Percentiles rank a stretch among this genome's conserved stretches.
Evolutionary conservation across 1,140 invertebrate species (phyloP).

Genomic region (Hyphantria cunea): DNA sequence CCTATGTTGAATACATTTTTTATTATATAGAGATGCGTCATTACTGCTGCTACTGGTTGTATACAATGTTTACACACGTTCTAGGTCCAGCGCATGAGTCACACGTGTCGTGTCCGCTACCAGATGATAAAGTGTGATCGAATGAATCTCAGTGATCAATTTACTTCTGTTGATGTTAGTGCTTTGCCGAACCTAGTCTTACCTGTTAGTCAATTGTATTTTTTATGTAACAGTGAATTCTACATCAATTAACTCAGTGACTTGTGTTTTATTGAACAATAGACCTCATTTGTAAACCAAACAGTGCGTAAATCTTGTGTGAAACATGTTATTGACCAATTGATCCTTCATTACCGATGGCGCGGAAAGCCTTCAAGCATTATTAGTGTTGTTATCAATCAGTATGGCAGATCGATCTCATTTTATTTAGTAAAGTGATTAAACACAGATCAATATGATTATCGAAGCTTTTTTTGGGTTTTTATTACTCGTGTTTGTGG

Average conservation of each 20-base stretch:
- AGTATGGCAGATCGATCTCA: constrained; percentile 38
- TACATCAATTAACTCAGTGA: constrained; percentile 24
- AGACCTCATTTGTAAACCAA: constrained; percentile 14
- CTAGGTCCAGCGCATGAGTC: constrained; percentile 67
- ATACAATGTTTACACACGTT: constrained; percentile 65
- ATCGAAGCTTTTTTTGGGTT: constrained; percentile 61
- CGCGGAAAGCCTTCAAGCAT: constrained; percentile 48
- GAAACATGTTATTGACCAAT: constrained; percentile 48
- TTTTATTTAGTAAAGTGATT: constrained; percentile 71
- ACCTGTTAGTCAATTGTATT: neutral
- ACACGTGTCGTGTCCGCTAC: constrained; percentile 44
- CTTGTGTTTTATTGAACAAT: constrained; percentile 5
- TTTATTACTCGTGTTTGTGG: constrained; percentile 49
- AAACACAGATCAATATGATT: constrained; percentile 59
- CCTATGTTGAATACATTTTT: constrained; percentile 55
- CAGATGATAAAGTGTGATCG: constrained; percentile 53
- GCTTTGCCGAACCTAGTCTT: constrained; percentile 38
- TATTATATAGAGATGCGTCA: constrained; percentile 59
- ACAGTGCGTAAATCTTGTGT: constrained; percentile 48
- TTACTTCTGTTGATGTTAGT: constrained; percentile 38
- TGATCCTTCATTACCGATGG: constrained; percentile 47
- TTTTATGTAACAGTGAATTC: constrained; percentile 18
- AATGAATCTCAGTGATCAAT: constrained; percentile 51
- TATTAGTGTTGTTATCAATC: constrained; percentile 39
- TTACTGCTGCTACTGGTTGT: constrained; percentile 48